These are phyloP conservation scores for Harpagifer antarcticus DNA, from an alignment of 2,797 vertebrate genomes.

Conservation along the genomic window DNA sequence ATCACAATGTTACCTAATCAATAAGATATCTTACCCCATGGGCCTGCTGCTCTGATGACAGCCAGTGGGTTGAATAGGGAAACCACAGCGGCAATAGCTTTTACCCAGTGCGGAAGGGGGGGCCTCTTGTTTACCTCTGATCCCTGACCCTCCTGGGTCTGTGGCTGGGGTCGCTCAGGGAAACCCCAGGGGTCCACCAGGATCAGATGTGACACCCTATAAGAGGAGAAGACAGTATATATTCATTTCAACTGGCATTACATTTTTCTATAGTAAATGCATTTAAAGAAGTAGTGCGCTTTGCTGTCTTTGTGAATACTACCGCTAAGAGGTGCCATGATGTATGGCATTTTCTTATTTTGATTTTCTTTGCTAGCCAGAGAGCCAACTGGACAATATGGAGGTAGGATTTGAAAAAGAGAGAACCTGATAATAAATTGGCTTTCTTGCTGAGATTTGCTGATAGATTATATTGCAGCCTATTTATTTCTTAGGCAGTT, in stretches of 20 bases:
- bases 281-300: background rate
- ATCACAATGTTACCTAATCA: background rate
- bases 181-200: constrained; percentile 93
- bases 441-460: background rate
- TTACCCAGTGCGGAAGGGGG: constrained; percentile 85
- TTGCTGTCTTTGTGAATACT: background rate
- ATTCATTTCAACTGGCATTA: background rate
- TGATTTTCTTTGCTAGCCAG: background rate
- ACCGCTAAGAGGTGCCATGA: background rate
- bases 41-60: constrained; percentile 91
- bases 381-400: background rate
- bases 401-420: background rate
- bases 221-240: background rate
- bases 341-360: background rate
- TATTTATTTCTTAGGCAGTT: background rate
- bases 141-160: constrained; percentile 46
- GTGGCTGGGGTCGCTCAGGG: constrained; percentile 79
- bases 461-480: background rate
- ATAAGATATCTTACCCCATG: constrained; percentile 83
- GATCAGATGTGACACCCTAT: constrained; percentile 92
- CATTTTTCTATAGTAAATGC: background rate
- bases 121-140: constrained; percentile 81
- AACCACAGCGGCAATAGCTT: constrained; percentile 83
- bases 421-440: background rate
- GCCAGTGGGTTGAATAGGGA: constrained; percentile 90